Base-by-base conservation (phyloP, 2,797 vertebrate genomes). In the Coccyzus lansbergi region DNA sequence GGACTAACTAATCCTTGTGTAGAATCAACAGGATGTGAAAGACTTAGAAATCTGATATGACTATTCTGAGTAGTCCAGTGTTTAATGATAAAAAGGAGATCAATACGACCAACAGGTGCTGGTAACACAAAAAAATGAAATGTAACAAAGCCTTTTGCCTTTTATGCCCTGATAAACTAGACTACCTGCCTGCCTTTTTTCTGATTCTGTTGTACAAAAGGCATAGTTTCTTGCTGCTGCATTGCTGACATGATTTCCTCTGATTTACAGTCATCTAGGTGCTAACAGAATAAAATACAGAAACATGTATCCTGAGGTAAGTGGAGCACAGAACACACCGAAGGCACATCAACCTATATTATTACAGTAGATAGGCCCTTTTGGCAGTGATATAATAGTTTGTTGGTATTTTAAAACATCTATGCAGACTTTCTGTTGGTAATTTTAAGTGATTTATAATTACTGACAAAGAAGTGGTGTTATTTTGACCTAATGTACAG, bases 1-100 rank as follows among this genome's bases (percentile, higher is more conserved):
- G 51, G 62, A 95, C 77, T 94, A 92, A 80, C 49, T 86, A 53
- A 44, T 48, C 34, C 49, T 89, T 90, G 85, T 80, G 48, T 69
- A 83, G 55, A 72, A 78, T 20, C 22, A 78, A 53, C 33, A 83
- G 65, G 59, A 77, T 2, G 20, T 36, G 56, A 85, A 90, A 75
- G 71, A 71, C 46, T 58, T 52, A 62, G 92, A 90, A 88, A 96
- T 62, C 33, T 44, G 78, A 95, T 63, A 77, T 20, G n/a, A 55
- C 51, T 52, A 18, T 70, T 88, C 56, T 18, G 34, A 84, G 33
- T 52, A 53, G 62, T 24, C 40, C 36, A n/a, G 55, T 81, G 44
- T 72, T 86, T 31, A 53, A 68, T 2, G 24, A 62, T 16, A 85
- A 80, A 88, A 38, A 86, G 28, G 55, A 86, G 83, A 31, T 88